Evolutionary conservation across 2,797 vertebrate species (phyloP).

Genomic region (Enteromius afrohamiltoni): DNA sequence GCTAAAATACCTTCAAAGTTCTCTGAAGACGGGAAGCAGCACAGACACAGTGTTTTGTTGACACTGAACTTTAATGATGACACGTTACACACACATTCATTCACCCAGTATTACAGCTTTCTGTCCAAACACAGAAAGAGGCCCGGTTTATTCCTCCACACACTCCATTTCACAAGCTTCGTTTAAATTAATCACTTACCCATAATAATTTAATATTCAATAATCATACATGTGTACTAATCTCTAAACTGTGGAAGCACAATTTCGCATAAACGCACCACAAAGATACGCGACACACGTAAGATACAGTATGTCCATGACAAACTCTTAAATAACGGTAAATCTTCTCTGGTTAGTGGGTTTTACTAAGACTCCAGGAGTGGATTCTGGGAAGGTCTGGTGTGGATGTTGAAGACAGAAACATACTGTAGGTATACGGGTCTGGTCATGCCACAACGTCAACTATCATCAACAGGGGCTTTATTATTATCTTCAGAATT

Average conservation of each 20-base stretch:
- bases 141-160: constrained; percentile 15
- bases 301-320: constrained; percentile 70
- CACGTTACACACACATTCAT: constrained; percentile 21
- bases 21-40: neutral
- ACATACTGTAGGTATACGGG: constrained; percentile 47
- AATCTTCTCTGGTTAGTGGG: constrained; percentile 42
- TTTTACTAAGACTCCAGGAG: constrained; percentile 61
- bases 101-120: constrained; percentile 45
- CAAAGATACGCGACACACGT: constrained; percentile 71
- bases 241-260: constrained; percentile 74
- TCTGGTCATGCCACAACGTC: constrained; percentile 53
- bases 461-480: constrained; percentile 50
- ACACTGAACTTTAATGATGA: constrained; percentile 74
- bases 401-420: constrained; percentile 23
- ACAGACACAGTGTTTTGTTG: constrained; percentile 30
- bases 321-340: constrained; percentile 69
- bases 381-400: constrained; percentile 29
- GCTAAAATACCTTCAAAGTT: neutral
- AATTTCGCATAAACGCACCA: constrained; percentile 73
- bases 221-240: constrained; percentile 68
- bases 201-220: constrained; percentile 74
- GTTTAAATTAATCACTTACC: constrained; percentile 66
- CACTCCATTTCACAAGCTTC: constrained; percentile 50
- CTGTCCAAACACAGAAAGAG: constrained; percentile 48
- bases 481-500: constrained; percentile 21